Percentiles rank a stretch among this genome's conserved stretches.
phyloP scores from a whole-genome alignment of 2,113 vertebrate species.

The Coptodon rendalli region DNA sequence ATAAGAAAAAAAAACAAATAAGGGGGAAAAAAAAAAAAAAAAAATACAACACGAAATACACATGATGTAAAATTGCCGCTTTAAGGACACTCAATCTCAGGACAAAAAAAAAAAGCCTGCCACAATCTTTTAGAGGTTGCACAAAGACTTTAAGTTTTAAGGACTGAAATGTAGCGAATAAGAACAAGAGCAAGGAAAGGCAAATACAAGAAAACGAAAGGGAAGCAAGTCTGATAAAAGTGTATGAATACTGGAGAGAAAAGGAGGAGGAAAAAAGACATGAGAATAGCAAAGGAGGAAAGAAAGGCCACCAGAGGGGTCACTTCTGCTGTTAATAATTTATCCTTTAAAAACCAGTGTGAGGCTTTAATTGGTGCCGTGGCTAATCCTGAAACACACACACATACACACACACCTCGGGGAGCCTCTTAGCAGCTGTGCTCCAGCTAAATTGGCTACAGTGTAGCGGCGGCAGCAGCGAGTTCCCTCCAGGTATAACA shows the following conservation, averaged over 20 bases:
- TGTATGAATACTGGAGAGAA: not conserved
- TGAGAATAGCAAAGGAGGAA: not conserved
- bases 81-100: not conserved
- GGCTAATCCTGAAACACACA: constrained; percentile 60
- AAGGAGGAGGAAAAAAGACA: not conserved
- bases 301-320: constrained; percentile 62
- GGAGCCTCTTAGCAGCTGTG: constrained; percentile 68
- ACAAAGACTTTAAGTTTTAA: not conserved
- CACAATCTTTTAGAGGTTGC: not conserved
- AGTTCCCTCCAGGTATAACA: constrained; percentile 53
- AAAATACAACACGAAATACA: constrained; percentile 11
- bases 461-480: constrained; percentile 26
- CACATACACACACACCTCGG: constrained; percentile 49
- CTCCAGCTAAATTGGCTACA: constrained; percentile 64
- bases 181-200: not conserved
- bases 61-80: not conserved
- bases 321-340: constrained; percentile 74
- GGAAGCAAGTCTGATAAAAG: not conserved
- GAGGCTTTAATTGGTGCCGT: constrained; percentile 70
- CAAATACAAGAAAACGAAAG: not conserved
- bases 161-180: not conserved
- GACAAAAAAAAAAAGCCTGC: no score
- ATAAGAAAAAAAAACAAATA: no score
- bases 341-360: constrained; percentile 65
- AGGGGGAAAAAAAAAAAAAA: not conserved